Percentiles rank a stretch among this genome's conserved stretches.
Conservation (phyloP, 2,797 vertebrate genomes). For the Craterocephalus amniculus region DNA sequence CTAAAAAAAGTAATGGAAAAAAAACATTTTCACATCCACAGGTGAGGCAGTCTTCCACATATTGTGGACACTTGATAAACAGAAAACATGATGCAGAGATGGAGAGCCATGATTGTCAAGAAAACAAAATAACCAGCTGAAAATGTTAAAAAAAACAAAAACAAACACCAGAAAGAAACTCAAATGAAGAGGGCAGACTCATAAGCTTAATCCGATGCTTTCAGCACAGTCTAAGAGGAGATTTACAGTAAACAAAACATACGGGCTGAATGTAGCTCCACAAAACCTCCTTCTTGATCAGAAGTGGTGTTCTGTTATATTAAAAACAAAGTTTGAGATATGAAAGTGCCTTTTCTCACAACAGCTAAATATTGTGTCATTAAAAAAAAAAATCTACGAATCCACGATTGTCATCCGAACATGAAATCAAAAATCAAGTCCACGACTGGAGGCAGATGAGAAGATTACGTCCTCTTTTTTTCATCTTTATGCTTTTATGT, state of each 20-base stretch:
- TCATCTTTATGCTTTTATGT: not conserved
- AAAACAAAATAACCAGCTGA: not conserved
- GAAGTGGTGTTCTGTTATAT: constrained; percentile 20
- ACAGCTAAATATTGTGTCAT: constrained; percentile 44
- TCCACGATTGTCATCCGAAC: constrained; percentile 71
- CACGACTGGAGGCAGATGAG: constrained; percentile 25
- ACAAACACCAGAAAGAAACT: constrained; percentile 15
- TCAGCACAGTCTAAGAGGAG: constrained; percentile 40
- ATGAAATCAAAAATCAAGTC: constrained; percentile 39
- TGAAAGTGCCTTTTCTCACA: constrained; percentile 60
- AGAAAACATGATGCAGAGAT: constrained; percentile 36
- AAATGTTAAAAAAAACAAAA: constrained; percentile 2
- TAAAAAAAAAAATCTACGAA: constrained; percentile 28
- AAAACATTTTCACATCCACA: constrained; percentile 53
- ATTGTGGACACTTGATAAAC: constrained; percentile 38
- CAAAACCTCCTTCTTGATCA: constrained; percentile 17
- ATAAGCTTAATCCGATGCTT: constrained; percentile 40
- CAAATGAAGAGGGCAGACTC: constrained; percentile 48
- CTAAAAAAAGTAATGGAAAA: constrained; percentile 9
- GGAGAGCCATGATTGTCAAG: constrained; percentile 39
- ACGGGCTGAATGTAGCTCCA: constrained; percentile 35
- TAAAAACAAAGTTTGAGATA: constrained; percentile 39
- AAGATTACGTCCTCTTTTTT: not conserved
- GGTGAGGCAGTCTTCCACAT: constrained; percentile 41
- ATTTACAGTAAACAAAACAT: constrained; percentile 24